Percentiles rank a stretch among this genome's conserved stretches.
Conservation (phyloP, 2,113 vertebrate genomes). For the Pithys albifrons region DNA sequence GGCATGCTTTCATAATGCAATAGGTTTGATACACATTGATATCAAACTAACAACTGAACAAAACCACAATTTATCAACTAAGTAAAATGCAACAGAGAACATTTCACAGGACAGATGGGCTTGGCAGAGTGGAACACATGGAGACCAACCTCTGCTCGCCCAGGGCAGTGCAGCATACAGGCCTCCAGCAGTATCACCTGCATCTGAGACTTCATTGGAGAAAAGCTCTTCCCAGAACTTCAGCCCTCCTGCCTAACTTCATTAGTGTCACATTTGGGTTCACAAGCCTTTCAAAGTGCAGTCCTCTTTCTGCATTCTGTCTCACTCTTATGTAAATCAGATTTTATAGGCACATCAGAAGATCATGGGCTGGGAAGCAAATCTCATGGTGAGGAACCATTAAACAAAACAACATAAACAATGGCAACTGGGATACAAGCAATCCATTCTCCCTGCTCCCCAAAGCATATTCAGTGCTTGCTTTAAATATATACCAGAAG, state of each 20-base stretch:
- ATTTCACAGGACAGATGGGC: not conserved
- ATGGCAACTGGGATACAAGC: not conserved
- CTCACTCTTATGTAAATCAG: not conserved
- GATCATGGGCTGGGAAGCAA: not conserved
- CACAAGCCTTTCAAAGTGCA: not conserved
- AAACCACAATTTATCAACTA: not conserved
- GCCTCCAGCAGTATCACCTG: not conserved
- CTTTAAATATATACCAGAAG: not conserved
- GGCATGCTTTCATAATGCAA: fast-evolving
- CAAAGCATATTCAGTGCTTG: not conserved
- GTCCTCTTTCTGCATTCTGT: not conserved
- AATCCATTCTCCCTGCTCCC: not conserved
- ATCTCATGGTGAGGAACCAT: not conserved
- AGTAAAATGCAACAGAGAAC: not conserved
- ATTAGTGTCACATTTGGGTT: not conserved
- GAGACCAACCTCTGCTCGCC: not conserved
- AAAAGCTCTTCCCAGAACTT: not conserved
- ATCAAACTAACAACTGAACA: not conserved
- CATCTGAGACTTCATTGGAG: not conserved
- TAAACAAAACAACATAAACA: not conserved
- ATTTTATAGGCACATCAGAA: not conserved
- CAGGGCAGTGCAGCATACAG: fast-evolving
- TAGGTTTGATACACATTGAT: no score
- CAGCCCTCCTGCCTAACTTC: not conserved
- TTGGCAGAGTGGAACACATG: fast-evolving